A percentile compares a stretch with the other conserved stretches of the same genome.
Conservation (phyloP, 2,888 invertebrate genomes). For the Rotaria socialis region DNA sequence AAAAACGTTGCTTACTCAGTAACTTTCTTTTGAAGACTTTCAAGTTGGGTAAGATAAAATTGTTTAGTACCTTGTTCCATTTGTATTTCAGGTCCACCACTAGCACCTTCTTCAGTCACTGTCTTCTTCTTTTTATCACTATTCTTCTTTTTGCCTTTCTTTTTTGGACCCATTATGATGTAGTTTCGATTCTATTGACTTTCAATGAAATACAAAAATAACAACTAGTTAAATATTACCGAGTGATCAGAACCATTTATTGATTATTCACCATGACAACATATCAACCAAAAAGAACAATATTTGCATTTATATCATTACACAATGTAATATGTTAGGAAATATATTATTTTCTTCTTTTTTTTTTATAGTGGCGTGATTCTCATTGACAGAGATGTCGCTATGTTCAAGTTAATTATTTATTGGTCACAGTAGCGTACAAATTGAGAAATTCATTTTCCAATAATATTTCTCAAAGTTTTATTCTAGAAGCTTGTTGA, state of each 20-base stretch:
- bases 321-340: too few species aligned
- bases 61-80: neutral
- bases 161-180: neutral
- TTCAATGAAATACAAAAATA: neutral
- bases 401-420: neutral
- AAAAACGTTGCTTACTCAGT: neutral
- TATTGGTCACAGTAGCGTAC: neutral
- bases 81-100: neutral
- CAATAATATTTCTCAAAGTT: neutral
- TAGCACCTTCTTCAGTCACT: neutral
- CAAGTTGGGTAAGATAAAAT: neutral
- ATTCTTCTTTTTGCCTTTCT: neutral
- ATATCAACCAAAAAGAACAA: neutral
- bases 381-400: neutral
- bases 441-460: neutral
- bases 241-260: neutral
- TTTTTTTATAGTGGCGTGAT: too few species aligned
- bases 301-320: neutral
- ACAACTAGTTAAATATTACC: neutral
- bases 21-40: conserved; percentile 9
- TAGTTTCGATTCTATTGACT: neutral
- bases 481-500: neutral
- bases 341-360: too few species aligned
- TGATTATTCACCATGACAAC: neutral
- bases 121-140: neutral